These are phyloP conservation scores for Echiichthys vipera DNA, from an alignment of 2,797 vertebrate genomes.

Conservation along the genomic window DNA sequence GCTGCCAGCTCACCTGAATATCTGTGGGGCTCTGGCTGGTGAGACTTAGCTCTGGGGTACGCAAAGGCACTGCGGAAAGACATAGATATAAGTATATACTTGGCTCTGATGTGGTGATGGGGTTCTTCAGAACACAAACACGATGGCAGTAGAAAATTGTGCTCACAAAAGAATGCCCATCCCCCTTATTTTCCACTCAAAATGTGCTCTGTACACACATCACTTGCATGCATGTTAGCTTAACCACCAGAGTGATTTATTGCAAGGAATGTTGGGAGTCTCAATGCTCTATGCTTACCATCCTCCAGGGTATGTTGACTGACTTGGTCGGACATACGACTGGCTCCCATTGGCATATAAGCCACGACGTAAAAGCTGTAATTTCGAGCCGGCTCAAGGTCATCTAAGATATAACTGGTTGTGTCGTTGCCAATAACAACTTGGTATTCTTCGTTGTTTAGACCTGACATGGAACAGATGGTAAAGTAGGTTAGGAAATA, in stretches of 20 bases:
- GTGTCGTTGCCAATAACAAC: constrained; percentile 98
- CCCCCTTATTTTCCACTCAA: constrained; percentile 34
- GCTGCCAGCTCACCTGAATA: constrained; percentile 94
- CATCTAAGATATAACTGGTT: constrained; percentile 95
- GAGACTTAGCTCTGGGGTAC: constrained; percentile 94
- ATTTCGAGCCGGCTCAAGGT: constrained; percentile 94
- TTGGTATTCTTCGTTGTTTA: constrained; percentile 99
- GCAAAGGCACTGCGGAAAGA: constrained; percentile 89
- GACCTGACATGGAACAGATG: constrained; percentile 80
- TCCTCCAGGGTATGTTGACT: constrained; percentile 95
- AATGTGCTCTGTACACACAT: constrained; percentile 58
- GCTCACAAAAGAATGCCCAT: constrained; percentile 5
- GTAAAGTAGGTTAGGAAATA: constrained; percentile 16
- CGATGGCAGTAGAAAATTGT: neutral
- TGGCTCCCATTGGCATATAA: constrained; percentile 99
- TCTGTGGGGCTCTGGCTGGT: constrained; percentile 93
- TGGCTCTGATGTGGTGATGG: neutral
- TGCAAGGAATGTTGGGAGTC: constrained; percentile 65
- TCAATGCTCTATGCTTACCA: constrained; percentile 84
- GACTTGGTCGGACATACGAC: constrained; percentile 98
- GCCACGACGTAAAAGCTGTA: constrained; percentile 98
- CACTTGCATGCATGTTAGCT: constrained; percentile 53
- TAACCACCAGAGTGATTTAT: constrained; percentile 71
- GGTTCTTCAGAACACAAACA: constrained; percentile 7
- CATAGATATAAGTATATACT: constrained; percentile 8